phyloP scores from a whole-genome alignment of 2,888 invertebrate species.

The Diachrysia chrysitis region DNA sequence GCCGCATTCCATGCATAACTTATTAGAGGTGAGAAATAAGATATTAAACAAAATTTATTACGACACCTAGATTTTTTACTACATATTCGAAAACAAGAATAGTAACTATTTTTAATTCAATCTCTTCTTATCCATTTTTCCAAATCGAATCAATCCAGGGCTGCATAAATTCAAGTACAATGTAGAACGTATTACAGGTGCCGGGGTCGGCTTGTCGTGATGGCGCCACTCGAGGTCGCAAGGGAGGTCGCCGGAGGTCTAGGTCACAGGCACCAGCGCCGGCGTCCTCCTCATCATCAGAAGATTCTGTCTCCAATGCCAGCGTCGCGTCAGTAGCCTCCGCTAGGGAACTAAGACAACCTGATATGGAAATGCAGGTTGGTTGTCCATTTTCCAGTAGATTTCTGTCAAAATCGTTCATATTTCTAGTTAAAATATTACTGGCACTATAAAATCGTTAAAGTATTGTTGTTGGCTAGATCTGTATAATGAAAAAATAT shows the following conservation, averaged over 20 bases:
- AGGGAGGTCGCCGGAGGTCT: conserved; percentile 79
- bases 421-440: neutral
- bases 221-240: conserved; percentile 72
- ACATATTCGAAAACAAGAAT: neutral
- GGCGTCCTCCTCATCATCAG: conserved; percentile 81
- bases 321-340: conserved; percentile 85
- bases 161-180: conserved; percentile 32
- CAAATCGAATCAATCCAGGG: conserved; percentile 2
- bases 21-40: conserved; percentile 87
- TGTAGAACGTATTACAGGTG: conserved; percentile 66
- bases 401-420: neutral
- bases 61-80: neutral
- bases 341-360: conserved; percentile 78
- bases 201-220: conserved; percentile 79
- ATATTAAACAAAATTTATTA: neutral
- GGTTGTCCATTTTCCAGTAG: neutral
- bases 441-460: too few relatives aligned
- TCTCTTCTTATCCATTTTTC: neutral
- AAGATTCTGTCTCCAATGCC: conserved; percentile 81
- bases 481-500: too few relatives aligned
- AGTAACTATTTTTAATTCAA: neutral
- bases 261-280: conserved; percentile 84
- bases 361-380: conserved; percentile 85
- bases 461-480: too few relatives aligned
- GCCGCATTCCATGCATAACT: conserved; percentile 88